These are phyloP conservation scores for Griposia aprilina DNA, from an alignment of 2,888 invertebrate species.

Conservation along the genomic window DNA sequence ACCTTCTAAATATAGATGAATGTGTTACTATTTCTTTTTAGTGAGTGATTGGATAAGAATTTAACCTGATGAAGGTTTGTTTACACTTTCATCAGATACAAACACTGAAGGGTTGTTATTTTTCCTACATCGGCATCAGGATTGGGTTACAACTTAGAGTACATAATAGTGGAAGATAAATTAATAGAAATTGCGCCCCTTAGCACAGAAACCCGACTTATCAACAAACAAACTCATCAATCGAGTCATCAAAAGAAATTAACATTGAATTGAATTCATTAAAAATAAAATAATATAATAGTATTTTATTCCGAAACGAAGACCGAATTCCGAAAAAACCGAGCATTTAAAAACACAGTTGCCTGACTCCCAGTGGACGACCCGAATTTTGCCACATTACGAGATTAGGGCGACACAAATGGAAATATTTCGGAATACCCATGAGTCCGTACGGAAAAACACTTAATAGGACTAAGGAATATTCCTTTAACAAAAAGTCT, in stretches of 20 bases:
- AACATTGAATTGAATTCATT: background rate
- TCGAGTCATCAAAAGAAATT: background rate
- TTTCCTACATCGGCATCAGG: background rate
- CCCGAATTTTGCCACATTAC: constrained; percentile 17
- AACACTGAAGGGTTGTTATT: background rate
- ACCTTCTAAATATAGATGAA: no score
- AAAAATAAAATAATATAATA: background rate
- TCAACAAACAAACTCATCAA: background rate
- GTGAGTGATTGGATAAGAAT: no score
- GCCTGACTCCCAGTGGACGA: constrained; percentile 29
- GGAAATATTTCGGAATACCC: constrained; percentile 44
- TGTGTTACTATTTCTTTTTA: no score
- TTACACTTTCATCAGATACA: no score
- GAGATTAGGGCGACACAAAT: constrained; percentile 35
- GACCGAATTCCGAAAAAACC: no score
- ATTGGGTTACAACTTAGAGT: background rate
- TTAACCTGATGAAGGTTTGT: no score
- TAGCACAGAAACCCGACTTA: background rate
- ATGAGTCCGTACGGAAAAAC: constrained; percentile 21
- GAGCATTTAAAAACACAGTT: constrained; percentile 28
- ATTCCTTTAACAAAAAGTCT: background rate
- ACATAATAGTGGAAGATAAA: background rate
- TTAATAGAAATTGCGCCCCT: background rate
- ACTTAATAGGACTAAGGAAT: constrained; percentile 29
- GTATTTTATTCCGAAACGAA: background rate